Evolutionary conservation across 2,797 vertebrate species (phyloP).

Genomic region (Octomys mimax): DNA sequence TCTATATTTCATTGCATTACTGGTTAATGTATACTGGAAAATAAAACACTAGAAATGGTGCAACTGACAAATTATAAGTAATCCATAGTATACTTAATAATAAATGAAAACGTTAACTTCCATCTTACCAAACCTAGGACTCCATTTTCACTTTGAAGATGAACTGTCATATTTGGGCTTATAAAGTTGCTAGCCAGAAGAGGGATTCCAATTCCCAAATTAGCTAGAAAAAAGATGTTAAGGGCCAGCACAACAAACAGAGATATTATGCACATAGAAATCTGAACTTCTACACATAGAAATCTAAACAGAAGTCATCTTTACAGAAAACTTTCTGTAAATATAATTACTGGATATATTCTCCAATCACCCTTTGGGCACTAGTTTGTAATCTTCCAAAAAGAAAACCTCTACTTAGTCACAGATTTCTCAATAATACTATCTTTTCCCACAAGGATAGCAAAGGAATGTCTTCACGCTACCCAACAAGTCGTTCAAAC

Average conservation of each 20-base stretch:
- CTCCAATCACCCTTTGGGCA: neutral
- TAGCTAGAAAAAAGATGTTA: constrained; percentile 91
- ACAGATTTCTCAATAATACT: constrained; percentile 21
- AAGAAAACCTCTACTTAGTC: constrained; percentile 39
- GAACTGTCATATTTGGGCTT: constrained; percentile 95
- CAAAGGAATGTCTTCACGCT: constrained; percentile 46
- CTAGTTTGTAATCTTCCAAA: constrained; percentile 28
- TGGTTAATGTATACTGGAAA: constrained; percentile 15
- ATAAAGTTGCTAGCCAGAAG: constrained; percentile 99
- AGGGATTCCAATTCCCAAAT: constrained; percentile 98
- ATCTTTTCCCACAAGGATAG: constrained; percentile 16
- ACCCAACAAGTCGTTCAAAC: constrained; percentile 22
- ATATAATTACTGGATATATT: constrained; percentile 10
- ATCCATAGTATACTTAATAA: neutral
- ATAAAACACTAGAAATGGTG: constrained; percentile 30
- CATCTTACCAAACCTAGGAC: constrained; percentile 98
- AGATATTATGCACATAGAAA: neutral
- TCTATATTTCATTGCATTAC: neutral
- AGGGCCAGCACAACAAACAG: constrained; percentile 77
- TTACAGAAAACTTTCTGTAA: constrained; percentile 9
- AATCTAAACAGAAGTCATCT: neutral
- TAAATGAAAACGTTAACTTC: neutral
- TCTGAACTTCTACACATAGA: neutral
- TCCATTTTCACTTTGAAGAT: constrained; percentile 99
- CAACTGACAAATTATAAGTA: constrained; percentile 18